These are phyloP conservation scores for Thalassarche chlororhynchos DNA, from an alignment of 2,113 vertebrate species.

Conservation along the genomic window DNA sequence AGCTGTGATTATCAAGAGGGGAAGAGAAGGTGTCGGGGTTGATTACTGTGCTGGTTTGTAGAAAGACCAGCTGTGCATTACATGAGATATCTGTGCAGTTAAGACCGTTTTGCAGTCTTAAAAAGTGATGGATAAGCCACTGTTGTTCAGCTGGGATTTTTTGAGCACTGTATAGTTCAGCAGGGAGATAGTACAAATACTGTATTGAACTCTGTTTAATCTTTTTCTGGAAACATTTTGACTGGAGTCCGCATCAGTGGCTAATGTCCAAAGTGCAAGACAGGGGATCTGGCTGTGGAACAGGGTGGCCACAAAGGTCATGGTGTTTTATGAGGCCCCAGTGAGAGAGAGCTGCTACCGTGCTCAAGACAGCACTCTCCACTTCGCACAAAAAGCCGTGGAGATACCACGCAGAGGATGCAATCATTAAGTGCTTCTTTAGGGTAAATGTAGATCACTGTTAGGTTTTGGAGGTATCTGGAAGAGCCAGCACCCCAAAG, in stretches of 20 bases:
- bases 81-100: background rate
- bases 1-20: background rate
- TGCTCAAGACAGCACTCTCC: background rate
- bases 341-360: background rate
- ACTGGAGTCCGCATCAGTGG: background rate
- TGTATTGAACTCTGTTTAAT: background rate
- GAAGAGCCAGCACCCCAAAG: background rate
- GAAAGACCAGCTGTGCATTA: background rate
- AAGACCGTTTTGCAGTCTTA: background rate
- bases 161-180: background rate
- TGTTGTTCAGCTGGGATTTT: background rate
- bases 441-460: background rate
- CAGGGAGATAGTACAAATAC: background rate
- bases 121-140: background rate
- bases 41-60: background rate
- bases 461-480: background rate
- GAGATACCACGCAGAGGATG: background rate
- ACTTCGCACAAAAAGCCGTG: background rate
- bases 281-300: background rate
- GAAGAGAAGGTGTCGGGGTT: background rate
- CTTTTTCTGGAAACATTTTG: background rate
- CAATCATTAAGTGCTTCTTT: background rate
- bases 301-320: background rate
- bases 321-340: background rate
- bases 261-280: background rate